A percentile compares a stretch with the other conserved stretches of the same genome.
Evolutionary conservation across 2,113 vertebrate genomes (phyloP).

Genomic region (Gymnarchus niloticus): DNA sequence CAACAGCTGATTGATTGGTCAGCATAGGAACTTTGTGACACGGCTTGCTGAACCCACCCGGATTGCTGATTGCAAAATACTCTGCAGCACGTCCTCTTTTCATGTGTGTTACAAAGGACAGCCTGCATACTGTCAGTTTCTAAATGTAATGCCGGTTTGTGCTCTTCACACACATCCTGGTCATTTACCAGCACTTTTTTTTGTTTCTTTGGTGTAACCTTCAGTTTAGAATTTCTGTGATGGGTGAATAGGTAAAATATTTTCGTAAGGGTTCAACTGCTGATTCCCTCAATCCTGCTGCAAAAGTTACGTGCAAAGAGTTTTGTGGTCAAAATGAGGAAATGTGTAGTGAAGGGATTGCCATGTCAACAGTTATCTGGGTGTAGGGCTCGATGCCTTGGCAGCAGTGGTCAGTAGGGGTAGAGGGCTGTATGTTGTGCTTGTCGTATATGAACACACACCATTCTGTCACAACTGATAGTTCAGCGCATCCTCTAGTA

Average conservation of each 20-base stretch:
- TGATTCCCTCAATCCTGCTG: background rate
- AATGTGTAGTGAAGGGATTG: constrained; percentile 43
- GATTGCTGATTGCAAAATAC: too few relatives aligned
- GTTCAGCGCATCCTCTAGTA: too few relatives aligned
- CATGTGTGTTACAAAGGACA: too few relatives aligned
- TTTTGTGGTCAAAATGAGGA: background rate
- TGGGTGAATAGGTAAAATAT: background rate
- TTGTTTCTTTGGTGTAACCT: background rate
- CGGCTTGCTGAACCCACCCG: too few relatives aligned
- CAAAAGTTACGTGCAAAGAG: background rate
- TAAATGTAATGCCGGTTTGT: background rate
- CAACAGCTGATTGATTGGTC: background rate
- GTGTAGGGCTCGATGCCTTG: constrained; percentile 62
- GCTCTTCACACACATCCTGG: background rate
- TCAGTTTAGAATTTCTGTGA: background rate
- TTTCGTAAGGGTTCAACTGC: background rate
- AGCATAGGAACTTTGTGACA: too few relatives aligned
- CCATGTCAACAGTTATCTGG: constrained; percentile 57
- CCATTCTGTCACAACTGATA: too few relatives aligned
- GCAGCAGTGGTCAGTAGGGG: constrained; percentile 44
- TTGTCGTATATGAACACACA: background rate
- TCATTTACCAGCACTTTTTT: background rate
- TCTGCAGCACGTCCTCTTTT: too few relatives aligned
- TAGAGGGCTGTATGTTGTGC: background rate
- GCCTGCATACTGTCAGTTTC: background rate